Evolutionary conservation across 2,888 invertebrate genomes (phyloP), one percentile per base, ranked within the genome.

Genomic region (Melieria crassipennis): DNA sequence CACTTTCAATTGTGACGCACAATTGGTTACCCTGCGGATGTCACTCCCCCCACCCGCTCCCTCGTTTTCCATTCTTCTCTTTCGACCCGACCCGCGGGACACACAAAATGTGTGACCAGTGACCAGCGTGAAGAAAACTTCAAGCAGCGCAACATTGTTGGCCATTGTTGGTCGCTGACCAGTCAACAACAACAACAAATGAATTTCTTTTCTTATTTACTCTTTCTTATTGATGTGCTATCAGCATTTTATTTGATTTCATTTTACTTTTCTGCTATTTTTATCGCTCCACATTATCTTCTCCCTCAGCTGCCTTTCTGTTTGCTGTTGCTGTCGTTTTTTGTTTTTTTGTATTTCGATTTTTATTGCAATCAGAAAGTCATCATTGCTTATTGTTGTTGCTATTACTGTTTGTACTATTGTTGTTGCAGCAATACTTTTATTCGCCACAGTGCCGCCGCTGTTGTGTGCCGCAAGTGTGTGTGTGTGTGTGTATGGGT

Each of bases 1-100:
- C 46, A 45, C 10, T 56, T 43, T 16, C 46, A 30, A 11, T 57
- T 65, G 56, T 56, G 46, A 65, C 55, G 45, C 63, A 64, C 63
- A 64, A 64, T 64, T n/a, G 50, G 11, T 43, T 50, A 43, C 64
- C 64, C 52, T 16, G 9, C 62, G 62, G 64, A 64, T 43, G 11
- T 7, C 16, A 5, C 30, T 30, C 11, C 11, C 60, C n/a, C 30
- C 42, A 64, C 43, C 42, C 4, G 11, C 50, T 43, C 30, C 30
- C 3, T 2, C 30, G 30, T 30, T 30, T 30, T 30, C 30, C 30
- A 30, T 30, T 30, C 30, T 30, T 30, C 30, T 30, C 3, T 2
- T 30, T 30, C 30, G 30, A 30, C 30, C 30, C 30, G 30, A 30
- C 30, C 30, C 30, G 30, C 30, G 30, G 30, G 30, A 30, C 30